phyloP scores from a whole-genome alignment of 2,797 vertebrate species.

The Alosa sapidissima region DNA sequence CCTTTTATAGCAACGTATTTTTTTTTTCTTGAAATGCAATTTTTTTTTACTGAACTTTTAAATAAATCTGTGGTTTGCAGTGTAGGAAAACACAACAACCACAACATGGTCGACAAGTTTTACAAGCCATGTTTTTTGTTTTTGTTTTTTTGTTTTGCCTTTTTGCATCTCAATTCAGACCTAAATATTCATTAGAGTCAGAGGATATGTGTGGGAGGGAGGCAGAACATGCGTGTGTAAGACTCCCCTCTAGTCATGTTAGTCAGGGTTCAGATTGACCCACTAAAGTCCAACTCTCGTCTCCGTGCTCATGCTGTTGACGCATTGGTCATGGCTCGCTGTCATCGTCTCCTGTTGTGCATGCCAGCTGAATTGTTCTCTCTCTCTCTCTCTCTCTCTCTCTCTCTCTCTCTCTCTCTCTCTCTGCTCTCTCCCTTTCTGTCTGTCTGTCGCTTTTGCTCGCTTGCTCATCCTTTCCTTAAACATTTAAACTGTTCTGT shows the following conservation, averaged over 20 bases:
- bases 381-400: too few relatives aligned
- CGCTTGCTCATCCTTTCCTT: background rate
- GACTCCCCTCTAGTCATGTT: background rate
- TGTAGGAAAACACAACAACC: background rate
- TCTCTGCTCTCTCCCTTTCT: background rate
- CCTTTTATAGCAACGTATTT: background rate
- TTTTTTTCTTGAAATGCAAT: too few relatives aligned
- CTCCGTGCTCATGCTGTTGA: slow-evolving; percentile 7
- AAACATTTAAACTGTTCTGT: background rate
- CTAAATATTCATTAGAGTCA: background rate
- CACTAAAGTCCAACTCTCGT: background rate
- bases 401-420: background rate
- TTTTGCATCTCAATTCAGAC: background rate
- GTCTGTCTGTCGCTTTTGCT: background rate
- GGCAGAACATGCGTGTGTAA: background rate
- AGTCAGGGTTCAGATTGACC: slow-evolving; percentile 5
- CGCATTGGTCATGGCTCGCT: slow-evolving; percentile 5
- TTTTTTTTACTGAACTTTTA: background rate
- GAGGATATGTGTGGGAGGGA: background rate
- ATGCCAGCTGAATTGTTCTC: background rate
- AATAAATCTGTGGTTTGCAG: background rate
- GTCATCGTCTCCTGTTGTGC: slow-evolving; percentile 1
- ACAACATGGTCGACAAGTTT: background rate
- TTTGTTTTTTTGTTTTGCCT: too few relatives aligned
- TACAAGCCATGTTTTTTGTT: background rate